Evolutionary conservation across 2,888 invertebrate genomes (phyloP), one percentile per base, ranked within the genome.

Genomic region (Danaus chrysippus): DNA sequence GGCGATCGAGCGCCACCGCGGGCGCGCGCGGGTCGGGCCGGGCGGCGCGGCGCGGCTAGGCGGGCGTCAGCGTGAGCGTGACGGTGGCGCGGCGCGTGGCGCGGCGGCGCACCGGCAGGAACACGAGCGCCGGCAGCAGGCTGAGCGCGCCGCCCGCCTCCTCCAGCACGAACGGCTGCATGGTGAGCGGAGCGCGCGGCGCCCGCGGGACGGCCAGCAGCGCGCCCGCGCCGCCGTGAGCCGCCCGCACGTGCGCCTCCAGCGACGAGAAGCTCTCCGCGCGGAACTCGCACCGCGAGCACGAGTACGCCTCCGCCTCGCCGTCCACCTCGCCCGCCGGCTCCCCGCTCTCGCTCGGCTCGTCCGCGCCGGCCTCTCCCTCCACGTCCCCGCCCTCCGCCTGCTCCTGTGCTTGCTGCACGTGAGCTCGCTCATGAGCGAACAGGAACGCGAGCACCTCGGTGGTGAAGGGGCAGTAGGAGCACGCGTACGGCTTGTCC

Each of bases 131-230:
- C 71, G 98, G 96, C 78, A 97, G 94, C 87, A 98, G 96, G 82
- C 94, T 94, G 74, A 88, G 86, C 80, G 88, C 91, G 71, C 89
- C 90, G 72, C 88, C 87, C 75, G 91, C 83, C 73, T 91, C 91
- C 84, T 96, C 96, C 85, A 97, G 92, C 74, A 97, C 93, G 91
- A 98, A 98, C 63, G 98, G 96, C 92, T 98, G 98, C 97, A 98
- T 98, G 71, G 96, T 94, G 78, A 96, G 95, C 68, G 92, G 84
- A 64, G 91, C 86, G 71, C 93, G 92, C 71, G 94, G 91, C 61
- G 94, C 95, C 76, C 96, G 95, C 70, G 92, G 92, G 77, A 91
- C 83, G 41, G 90, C 86, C 76, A 90, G 79, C 76, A 93, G 86
- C 68, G 92, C 91, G 43, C 91, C 91, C 63, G 86, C 91, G 53